Base-by-base conservation (phyloP, 53 echinoderm and acorn worm genomes). In the Apostichopus leukothele region DNA sequence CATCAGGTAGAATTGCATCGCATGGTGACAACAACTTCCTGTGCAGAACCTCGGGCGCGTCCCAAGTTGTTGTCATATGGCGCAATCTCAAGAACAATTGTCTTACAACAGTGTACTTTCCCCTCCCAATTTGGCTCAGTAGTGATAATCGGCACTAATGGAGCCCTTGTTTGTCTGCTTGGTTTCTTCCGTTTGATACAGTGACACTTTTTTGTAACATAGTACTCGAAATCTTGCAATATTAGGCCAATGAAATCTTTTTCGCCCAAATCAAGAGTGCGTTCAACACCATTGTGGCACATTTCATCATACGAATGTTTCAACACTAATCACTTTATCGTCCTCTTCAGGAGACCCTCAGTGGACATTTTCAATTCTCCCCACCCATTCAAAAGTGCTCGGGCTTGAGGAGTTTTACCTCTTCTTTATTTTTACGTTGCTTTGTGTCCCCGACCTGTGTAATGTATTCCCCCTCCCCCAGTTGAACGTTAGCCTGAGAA, bases 21-120 rank as follows among this genome's bases (percentile, higher is more conserved):
- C 57, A 57, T 71, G 89, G 89, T 7, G 89, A 59, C 0, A 92
- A 25, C 18, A 92, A 57, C 52, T 92, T 89, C 55, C 92, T 76
- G 77, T 92, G 92, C 23, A 92, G 57, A 0, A 52, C n/a, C n/a
- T 51, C 89, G 53, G 9, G 7, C 68, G 23, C 75, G 59, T 16
- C 67, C 39, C 0, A 3, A 39, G 39, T n/a, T 12, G n/a, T 21
- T 22, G 19, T 7, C 20, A 52, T 91, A 88, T 12, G 88, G 75
- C 7, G 55, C 22, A 9, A 91, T 87, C 21, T 67, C 83, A 81
- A 74, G 88, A 5, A 91, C 14, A n/a, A 6, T 7, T 20, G 21
- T 86, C 67, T 86, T 3, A n/a, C 22, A 5, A 86, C 66, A 5
- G 73, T 5, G 39, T 20, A 74, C 50, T 14, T 51, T 39, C 74